Percentiles rank a stretch among this genome's conserved stretches.
Evolutionary conservation across 2,113 vertebrate species (phyloP).

Genomic region (Prochilodus magdalenae): DNA sequence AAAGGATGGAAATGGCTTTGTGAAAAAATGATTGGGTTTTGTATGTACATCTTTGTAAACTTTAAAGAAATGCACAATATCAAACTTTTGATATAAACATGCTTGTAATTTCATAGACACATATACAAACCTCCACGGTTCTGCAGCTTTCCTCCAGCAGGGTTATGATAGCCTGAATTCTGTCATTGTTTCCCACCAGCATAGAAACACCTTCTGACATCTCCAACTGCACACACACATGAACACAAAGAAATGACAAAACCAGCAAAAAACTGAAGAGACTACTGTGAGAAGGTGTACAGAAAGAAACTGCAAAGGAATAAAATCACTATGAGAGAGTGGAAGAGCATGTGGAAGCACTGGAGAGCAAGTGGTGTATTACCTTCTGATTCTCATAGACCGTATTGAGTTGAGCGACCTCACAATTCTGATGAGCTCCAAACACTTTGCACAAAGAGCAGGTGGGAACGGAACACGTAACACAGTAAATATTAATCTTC

Average conservation of each 20-base stretch:
- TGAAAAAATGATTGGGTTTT: no score
- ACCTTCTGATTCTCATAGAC: conserved; percentile 91
- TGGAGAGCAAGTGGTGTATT: not conserved
- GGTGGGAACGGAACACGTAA: conserved; percentile 88
- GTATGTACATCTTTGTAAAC: no score
- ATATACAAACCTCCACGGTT: conserved; percentile 73
- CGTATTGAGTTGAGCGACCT: conserved; percentile 88
- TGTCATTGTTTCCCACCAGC: conserved; percentile 91
- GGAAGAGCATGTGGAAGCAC: not conserved
- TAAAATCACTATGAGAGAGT: not conserved
- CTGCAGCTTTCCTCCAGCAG: conserved; percentile 92
- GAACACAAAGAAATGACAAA: no score
- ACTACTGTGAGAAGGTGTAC: not conserved
- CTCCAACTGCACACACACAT: conserved; percentile 81
- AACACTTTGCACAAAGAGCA: conserved; percentile 97
- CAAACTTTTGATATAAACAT: no score
- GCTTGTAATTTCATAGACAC: not conserved
- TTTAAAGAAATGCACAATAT: no score
- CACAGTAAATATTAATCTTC: conserved; percentile 96
- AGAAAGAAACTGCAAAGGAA: not conserved
- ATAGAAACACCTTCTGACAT: conserved; percentile 90
- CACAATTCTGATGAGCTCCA: conserved; percentile 89
- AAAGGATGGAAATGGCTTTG: no score
- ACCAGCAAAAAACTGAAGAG: no score
- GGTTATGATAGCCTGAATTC: conserved; percentile 86